A percentile compares a stretch with the other conserved stretches of the same genome.
These are phyloP conservation scores for Drosophila mulleri DNA, from an alignment of 2,888 invertebrate species.

Conservation along the genomic window DNA sequence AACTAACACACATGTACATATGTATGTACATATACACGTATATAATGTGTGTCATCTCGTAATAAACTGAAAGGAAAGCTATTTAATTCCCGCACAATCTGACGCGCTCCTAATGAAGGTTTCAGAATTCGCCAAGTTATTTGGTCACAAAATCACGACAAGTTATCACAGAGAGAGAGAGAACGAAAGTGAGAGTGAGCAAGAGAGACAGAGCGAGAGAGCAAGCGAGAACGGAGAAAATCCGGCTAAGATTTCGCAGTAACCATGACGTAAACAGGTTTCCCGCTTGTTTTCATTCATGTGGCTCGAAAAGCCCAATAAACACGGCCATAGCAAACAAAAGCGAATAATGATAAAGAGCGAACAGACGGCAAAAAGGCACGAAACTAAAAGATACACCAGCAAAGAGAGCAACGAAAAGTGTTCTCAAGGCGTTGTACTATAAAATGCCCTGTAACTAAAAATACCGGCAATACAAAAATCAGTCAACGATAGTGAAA, in stretches of 20 bases:
- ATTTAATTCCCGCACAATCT: constrained; percentile 36
- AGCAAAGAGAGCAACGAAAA: background rate
- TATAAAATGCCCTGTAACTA: constrained; percentile 5
- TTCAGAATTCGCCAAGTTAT: constrained; percentile 56
- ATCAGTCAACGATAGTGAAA: background rate
- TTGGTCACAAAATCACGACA: constrained; percentile 36
- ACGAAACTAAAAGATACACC: constrained; percentile 21
- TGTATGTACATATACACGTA: too few relatives aligned
- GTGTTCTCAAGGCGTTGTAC: constrained; percentile 1
- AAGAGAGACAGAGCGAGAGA: constrained; percentile 15
- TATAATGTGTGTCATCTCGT: constrained; percentile 29
- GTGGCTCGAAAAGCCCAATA: constrained; percentile 26
- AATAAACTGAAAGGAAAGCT: constrained; percentile 35
- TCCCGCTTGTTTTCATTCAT: constrained; percentile 56
- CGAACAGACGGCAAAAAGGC: constrained; percentile 27
- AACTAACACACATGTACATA: background rate
- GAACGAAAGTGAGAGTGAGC: constrained; percentile 66
- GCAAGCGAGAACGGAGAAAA: constrained; percentile 23
- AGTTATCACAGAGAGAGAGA: constrained; percentile 6
- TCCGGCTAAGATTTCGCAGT: constrained; percentile 54
- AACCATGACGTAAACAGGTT: constrained; percentile 76
- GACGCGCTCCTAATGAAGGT: constrained; percentile 61
- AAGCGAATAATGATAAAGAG: constrained; percentile 58
- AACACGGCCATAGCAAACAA: constrained; percentile 35
- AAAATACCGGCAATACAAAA: background rate